phyloP scores from a whole-genome alignment of 2,888 invertebrate genomes.

The Nasonovia ribisnigri region DNA sequence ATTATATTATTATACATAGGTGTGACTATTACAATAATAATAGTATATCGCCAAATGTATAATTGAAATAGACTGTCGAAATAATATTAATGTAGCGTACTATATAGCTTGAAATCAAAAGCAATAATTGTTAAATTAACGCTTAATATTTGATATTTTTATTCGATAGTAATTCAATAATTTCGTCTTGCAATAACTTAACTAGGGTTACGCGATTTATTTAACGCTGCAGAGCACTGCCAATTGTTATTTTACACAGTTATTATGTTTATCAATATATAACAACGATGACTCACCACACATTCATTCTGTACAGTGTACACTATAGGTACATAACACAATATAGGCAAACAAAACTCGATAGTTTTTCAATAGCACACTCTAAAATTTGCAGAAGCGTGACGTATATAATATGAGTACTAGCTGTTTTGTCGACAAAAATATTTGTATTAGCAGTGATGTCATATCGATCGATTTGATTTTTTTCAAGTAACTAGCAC shows the following conservation, averaged over 20 bases:
- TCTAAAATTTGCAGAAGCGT: not conserved
- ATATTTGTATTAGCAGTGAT: not conserved
- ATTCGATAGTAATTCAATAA: not conserved
- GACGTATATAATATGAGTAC: not conserved
- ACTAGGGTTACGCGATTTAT: not conserved
- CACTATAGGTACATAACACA: not conserved
- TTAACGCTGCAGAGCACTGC: not conserved
- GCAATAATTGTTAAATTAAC: not conserved
- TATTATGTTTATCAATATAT: not conserved
- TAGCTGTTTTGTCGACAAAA: not conserved
- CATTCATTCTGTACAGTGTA: not conserved
- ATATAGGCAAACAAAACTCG: not conserved
- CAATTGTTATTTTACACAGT: not conserved
- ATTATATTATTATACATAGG: not conserved
- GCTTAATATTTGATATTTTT: not conserved
- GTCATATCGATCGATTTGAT: not conserved
- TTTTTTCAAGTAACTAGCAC: not conserved
- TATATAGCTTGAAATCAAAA: not conserved
- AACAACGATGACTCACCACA: not conserved
- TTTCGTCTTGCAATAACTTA: not conserved
- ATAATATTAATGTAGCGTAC: not conserved
- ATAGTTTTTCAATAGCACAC: conserved; percentile 2
- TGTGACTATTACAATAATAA: not conserved
- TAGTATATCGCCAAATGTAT: not conserved
- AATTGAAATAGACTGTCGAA: not conserved